These are phyloP conservation scores for Physella acuta DNA, from an alignment of 1,140 invertebrate species.

Conservation along the genomic window DNA sequence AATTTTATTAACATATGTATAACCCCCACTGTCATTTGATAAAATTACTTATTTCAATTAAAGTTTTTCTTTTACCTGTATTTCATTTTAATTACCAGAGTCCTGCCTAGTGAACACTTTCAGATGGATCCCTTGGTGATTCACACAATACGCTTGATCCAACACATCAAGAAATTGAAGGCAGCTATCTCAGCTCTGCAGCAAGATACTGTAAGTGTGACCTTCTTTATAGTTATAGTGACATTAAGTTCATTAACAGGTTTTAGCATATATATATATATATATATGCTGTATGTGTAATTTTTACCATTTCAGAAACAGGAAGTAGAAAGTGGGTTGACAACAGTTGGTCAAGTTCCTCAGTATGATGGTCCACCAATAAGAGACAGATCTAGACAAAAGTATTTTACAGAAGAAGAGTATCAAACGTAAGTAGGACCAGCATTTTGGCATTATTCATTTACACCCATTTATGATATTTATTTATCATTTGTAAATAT, in stretches of 20 bases:
- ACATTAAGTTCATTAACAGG: background rate
- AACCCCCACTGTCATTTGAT: too few species aligned
- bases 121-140: slow-evolving; percentile 47
- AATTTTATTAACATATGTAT: too few species aligned
- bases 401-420: slow-evolving; percentile 23
- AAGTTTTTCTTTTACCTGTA: too few species aligned
- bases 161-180: slow-evolving; percentile 43
- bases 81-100: too few species aligned
- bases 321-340: slow-evolving; percentile 33
- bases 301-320: slow-evolving; percentile 16
- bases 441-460: background rate
- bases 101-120: slow-evolving; percentile 48
- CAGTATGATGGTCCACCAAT: slow-evolving; percentile 37
- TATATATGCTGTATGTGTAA: too few species aligned
- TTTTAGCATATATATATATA: background rate
- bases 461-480: too few species aligned
- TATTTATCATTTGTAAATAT: too few species aligned
- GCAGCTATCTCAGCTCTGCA: slow-evolving; percentile 32
- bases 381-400: slow-evolving; percentile 28
- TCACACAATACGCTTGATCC: slow-evolving; percentile 50
- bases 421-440: slow-evolving; percentile 19
- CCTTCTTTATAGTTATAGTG: background rate
- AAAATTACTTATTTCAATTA: too few species aligned
- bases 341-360: slow-evolving; percentile 40
- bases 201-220: slow-evolving; percentile 23